These are phyloP conservation scores for Lycocorax pyrrhopterus DNA, from an alignment of 2,113 vertebrate species.

Conservation along the genomic window DNA sequence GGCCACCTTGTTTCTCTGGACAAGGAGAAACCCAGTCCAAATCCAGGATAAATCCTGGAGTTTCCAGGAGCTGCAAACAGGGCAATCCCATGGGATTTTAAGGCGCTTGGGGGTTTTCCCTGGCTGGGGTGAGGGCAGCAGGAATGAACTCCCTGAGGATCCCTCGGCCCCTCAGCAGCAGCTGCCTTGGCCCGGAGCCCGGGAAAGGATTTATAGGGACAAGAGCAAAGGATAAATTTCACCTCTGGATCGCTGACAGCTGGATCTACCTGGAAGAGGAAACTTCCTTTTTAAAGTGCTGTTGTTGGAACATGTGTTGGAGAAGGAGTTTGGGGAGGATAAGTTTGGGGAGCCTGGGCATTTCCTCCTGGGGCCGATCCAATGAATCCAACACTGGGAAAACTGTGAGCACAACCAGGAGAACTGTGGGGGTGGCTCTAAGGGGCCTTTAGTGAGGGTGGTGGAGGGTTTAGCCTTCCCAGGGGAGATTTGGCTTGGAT, in stretches of 20 bases:
- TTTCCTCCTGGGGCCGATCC: background rate
- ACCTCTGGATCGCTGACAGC: background rate
- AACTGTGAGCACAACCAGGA: background rate
- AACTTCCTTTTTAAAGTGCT: background rate
- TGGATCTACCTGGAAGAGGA: constrained; percentile 25
- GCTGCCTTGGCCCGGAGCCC: background rate
- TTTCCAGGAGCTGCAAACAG: background rate
- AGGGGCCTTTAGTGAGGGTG: background rate
- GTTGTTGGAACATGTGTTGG: background rate
- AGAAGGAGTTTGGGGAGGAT: background rate
- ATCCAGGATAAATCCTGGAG: background rate
- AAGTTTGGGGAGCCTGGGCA: background rate
- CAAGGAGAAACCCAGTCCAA: background rate
- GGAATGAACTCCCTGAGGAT: background rate
- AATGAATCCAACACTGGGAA: background rate
- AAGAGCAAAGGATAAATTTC: background rate
- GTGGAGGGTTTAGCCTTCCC: background rate
- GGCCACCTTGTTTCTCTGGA: background rate
- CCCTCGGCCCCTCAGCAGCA: background rate
- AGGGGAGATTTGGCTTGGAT: background rate
- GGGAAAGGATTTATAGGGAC: background rate
- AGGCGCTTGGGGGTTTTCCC: background rate
- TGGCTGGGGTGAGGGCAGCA: background rate
- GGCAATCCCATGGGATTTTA: background rate
- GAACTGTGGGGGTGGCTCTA: background rate